These are phyloP conservation scores for Myiagra hebetior DNA, from an alignment of 2,113 vertebrate species.

Conservation along the genomic window DNA sequence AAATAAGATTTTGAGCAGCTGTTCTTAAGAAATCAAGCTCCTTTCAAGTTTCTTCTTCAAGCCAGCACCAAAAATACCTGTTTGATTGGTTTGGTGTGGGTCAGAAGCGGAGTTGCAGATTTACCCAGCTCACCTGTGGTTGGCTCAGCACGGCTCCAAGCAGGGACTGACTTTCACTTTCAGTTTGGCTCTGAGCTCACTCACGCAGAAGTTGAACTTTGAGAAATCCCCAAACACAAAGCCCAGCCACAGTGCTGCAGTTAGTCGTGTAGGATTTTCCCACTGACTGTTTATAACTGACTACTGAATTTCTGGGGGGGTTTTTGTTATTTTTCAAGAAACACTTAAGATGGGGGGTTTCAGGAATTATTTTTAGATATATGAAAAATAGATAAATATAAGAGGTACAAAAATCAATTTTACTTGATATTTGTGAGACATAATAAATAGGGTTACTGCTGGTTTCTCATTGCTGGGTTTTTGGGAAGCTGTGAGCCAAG, in stretches of 20 bases:
- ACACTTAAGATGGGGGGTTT: neutral
- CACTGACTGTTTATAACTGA: conserved; percentile 44
- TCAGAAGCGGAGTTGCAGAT: neutral
- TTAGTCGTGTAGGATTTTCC: conserved; percentile 67
- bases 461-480: neutral
- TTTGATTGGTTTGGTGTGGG: neutral
- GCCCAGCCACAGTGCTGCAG: neutral
- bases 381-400: neutral
- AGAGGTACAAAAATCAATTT: neutral
- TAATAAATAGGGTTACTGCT: neutral
- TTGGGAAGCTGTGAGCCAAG: neutral
- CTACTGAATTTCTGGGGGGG: neutral
- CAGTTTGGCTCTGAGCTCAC: neutral
- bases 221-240: conserved; percentile 37
- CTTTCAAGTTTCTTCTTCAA: neutral
- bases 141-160: neutral
- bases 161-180: conserved; percentile 17
- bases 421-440: neutral
- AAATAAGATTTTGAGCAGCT: neutral
- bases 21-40: neutral
- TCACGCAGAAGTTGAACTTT: neutral
- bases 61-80: neutral
- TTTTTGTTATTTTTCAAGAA: conserved; percentile 60
- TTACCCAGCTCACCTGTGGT: neutral
- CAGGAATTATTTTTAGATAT: conserved; percentile 9